Percentiles rank a stretch among this genome's conserved stretches.
Conservation (phyloP, 2,113 vertebrate genomes). For the Marmota monax region DNA sequence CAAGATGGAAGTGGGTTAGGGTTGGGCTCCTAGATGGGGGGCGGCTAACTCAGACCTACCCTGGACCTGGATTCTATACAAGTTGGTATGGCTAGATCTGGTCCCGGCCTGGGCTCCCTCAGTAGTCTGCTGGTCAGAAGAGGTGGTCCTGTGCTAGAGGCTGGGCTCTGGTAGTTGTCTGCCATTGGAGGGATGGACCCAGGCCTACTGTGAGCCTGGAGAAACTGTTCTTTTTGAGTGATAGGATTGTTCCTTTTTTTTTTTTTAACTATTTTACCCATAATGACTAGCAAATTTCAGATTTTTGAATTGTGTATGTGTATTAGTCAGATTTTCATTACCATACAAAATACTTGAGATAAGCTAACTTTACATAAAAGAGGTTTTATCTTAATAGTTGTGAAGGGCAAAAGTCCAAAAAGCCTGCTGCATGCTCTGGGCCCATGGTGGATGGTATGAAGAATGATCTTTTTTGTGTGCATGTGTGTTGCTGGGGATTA, state of each 20-base stretch:
- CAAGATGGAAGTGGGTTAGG: no score
- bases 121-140: no score
- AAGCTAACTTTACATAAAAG: background rate
- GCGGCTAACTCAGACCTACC: no score
- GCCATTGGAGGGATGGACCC: no score
- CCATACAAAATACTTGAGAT: background rate
- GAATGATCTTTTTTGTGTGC: background rate
- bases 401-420: background rate
- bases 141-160: no score
- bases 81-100: no score
- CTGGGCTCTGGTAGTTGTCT: no score
- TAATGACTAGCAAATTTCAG: background rate
- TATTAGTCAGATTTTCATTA: background rate
- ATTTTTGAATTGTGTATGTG: background rate
- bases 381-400: background rate
- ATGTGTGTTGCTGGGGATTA: background rate
- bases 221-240: background rate
- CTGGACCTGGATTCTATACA: no score
- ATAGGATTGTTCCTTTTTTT: background rate
- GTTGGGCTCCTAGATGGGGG: no score
- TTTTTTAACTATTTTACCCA: background rate
- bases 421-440: background rate
- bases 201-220: no score
- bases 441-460: background rate
- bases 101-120: no score